Evolutionary conservation across 1,140 invertebrate genomes (phyloP), one percentile per base, ranked within the genome.

Genomic region (Lordiphosa stackelbergi): DNA sequence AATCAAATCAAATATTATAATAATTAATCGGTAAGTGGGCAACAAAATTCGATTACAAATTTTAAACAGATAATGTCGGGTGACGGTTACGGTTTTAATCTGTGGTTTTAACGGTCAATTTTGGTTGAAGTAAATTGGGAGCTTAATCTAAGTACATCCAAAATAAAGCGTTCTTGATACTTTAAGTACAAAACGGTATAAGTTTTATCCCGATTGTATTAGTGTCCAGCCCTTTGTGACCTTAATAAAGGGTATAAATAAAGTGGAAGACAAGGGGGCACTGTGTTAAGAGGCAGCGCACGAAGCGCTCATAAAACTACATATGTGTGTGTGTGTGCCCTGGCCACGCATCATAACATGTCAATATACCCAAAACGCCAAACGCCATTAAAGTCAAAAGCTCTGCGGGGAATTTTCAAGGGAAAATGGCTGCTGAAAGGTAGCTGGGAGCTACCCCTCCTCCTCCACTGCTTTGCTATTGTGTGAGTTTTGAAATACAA

Each of bases 321-420:
- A 54, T 46, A 34, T 38, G 40, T 55, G 36, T 35, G 41, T 62
- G 66, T 52, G 34, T 37, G 66, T 58, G 53, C 37, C 46, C 70
- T 40, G 66, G 75, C 71, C 75, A 81, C 75, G 75, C 75, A 79
- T 79, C 75, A 79, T 79, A 79, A 79, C 75, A 74, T 79, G 75
- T 81, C 75, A 73, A 79, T 79, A 79, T 74, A 74, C 75, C 40
- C 59, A 38, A 48, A 62, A 54, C 47, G 46, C 57, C 66, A 54
- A 68, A 58, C 63, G 71, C 75, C 75, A 81, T 79, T 79, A 81
- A 79, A 79, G 75, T 74, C 66, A 74, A 79, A 79, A 68, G 62
- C 75, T 75, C 75, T 73, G 71, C 68, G 71, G 75, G 75, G 75
- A 79, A 75, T 81, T 74, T 63, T 56, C 49, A 74, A 75, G 72